Evolutionary conservation across 2,888 invertebrate genomes (phyloP).

Genomic region (Amaurobius ferox): DNA sequence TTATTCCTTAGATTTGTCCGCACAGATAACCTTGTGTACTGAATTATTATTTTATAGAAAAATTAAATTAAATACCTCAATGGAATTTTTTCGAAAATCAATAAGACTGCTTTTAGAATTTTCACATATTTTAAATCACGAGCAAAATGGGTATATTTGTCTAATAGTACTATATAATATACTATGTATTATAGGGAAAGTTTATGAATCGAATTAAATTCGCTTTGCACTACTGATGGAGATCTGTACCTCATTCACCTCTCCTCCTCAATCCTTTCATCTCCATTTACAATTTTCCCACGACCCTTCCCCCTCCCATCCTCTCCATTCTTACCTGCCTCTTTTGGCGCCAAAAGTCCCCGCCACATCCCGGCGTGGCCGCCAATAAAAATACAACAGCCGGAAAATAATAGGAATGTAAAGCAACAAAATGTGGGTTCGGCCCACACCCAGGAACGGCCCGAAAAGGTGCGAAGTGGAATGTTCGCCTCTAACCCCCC

Average conservation of each 20-base stretch:
- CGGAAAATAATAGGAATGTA: not conserved
- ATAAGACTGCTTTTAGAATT: no score
- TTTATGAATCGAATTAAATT: no score
- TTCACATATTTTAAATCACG: no score
- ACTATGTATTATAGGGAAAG: no score
- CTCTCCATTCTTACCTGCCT: not conserved
- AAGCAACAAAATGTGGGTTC: slow-evolving; percentile 9
- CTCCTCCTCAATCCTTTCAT: not conserved
- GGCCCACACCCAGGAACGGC: slow-evolving; percentile 14
- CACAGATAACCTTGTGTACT: no score
- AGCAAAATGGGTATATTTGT: no score
- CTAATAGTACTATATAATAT: no score
- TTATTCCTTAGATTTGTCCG: no score
- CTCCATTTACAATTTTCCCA: not conserved
- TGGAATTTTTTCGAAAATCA: no score
- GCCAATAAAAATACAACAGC: not conserved
- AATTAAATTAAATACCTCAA: no score
- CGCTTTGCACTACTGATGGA: not conserved
- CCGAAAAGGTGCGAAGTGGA: slow-evolving; percentile 15
- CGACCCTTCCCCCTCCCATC: not conserved
- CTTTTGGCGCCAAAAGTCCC: not conserved
- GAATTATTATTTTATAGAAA: no score
- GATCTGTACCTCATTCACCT: no score
- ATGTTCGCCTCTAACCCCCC: slow-evolving; percentile 9
- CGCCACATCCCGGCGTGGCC: not conserved